Percentiles rank a stretch among this genome's conserved stretches.
Evolutionary conservation across 2,113 vertebrate genomes (phyloP).

Genomic region (Labeo catla): DNA sequence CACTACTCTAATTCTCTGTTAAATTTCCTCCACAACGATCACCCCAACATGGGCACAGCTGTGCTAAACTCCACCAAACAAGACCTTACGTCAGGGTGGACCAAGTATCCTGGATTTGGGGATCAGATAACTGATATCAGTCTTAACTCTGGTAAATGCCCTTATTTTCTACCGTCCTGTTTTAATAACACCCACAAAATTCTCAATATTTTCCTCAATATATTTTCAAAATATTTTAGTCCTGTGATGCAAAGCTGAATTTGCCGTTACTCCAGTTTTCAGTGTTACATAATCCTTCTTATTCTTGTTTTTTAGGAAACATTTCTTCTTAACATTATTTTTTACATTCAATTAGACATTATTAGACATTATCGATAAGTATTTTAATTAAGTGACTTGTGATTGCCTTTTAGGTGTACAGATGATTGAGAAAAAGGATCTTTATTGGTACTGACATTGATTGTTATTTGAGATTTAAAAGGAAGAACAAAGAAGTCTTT

Average conservation of each 20-base stretch:
- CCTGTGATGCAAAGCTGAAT: too few relatives aligned
- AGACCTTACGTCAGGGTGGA: slow-evolving; percentile 69
- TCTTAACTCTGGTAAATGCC: slow-evolving; percentile 70
- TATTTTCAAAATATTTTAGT: too few relatives aligned
- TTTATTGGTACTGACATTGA: slow-evolving; percentile 74
- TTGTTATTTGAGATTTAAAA: background rate
- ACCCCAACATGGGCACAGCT: slow-evolving; percentile 65
- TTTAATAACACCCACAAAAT: background rate
- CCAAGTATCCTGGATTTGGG: slow-evolving; percentile 63
- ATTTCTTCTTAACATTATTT: background rate
- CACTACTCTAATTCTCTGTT: slow-evolving; percentile 81
- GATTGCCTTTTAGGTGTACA: slow-evolving; percentile 59
- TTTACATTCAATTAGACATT: background rate
- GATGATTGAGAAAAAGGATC: slow-evolving; percentile 71
- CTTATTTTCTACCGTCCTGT: background rate
- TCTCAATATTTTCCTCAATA: background rate
- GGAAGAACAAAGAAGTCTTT: slow-evolving; percentile 38
- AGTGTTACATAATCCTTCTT: too few relatives aligned
- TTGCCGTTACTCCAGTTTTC: too few relatives aligned
- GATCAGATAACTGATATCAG: slow-evolving; percentile 62
- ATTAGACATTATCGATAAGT: background rate
- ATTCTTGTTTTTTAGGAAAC: background rate
- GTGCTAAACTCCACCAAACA: slow-evolving; percentile 77
- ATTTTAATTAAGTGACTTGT: slow-evolving; percentile 3
- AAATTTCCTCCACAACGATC: slow-evolving; percentile 83